Conservation (phyloP, 1,140 invertebrate genomes). For the Trichonephila clavipes region DNA sequence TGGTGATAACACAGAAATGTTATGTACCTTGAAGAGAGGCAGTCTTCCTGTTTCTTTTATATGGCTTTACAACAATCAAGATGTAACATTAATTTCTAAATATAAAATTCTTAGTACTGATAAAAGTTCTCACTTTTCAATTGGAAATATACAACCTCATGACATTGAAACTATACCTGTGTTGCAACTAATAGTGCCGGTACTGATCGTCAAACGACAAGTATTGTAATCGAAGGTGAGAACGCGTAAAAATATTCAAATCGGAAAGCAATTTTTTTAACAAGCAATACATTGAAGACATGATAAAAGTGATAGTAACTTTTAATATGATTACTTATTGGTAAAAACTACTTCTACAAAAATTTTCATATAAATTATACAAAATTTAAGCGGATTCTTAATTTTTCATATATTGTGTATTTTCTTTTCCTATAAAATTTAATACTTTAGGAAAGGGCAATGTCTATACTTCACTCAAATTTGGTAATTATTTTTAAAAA, state of each 20-base stretch:
- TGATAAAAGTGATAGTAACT: too few relatives aligned
- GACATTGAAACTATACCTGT: conserved; percentile 79
- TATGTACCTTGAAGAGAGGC: conserved; percentile 57
- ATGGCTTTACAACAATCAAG: conserved; percentile 64
- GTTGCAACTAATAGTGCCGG: conserved; percentile 78
- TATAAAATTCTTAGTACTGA: conserved; percentile 17
- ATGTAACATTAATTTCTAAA: background rate
- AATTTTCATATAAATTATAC: too few relatives aligned
- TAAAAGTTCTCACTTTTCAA: conserved; percentile 30
- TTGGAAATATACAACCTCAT: conserved; percentile 8
- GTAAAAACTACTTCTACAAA: too few relatives aligned
- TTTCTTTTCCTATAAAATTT: too few relatives aligned
- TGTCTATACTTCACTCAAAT: too few relatives aligned
- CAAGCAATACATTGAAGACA: too few relatives aligned
- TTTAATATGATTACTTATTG: too few relatives aligned
- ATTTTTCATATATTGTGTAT: too few relatives aligned
- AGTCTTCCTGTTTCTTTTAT: conserved; percentile 50
- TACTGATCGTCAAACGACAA: conserved; percentile 40
- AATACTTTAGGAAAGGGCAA: too few relatives aligned
- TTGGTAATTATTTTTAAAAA: too few relatives aligned
- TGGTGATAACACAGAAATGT: conserved; percentile 31
- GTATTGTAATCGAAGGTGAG: conserved; percentile 72
- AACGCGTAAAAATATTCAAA: background rate
- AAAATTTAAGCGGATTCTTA: too few relatives aligned
- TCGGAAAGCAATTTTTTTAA: too few relatives aligned